These are phyloP conservation scores for Lichenostomus cassidix DNA, from an alignment of 2,113 vertebrate species.

Conservation along the genomic window DNA sequence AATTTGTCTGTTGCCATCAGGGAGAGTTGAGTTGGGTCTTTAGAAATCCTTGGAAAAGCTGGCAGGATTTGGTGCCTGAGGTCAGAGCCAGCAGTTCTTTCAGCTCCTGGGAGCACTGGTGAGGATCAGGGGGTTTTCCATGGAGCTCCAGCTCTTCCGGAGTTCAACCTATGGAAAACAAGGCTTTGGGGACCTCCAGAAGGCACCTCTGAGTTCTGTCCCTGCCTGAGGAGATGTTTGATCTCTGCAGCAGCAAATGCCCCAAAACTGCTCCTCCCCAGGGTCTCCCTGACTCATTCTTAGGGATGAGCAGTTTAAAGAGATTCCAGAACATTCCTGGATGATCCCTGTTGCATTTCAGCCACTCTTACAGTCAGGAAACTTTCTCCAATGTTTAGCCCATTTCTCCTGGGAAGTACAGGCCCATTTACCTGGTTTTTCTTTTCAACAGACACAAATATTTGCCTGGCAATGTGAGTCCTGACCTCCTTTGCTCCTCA, in stretches of 20 bases:
- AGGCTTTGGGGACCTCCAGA: neutral
- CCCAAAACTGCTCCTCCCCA: neutral
- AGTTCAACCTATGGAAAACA: neutral
- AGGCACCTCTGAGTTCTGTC: neutral
- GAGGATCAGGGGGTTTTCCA: neutral
- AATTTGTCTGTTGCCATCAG: neutral
- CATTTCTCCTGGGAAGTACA: neutral
- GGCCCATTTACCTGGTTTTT: neutral
- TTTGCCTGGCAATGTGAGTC: neutral
- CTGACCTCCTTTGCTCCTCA: neutral
- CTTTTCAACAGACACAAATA: neutral
- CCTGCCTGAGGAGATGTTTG: neutral
- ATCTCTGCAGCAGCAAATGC: neutral
- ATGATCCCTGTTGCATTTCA: neutral
- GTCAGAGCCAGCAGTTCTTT: neutral
- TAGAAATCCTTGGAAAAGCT: neutral
- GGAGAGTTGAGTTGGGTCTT: neutral
- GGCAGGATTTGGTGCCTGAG: accelerated
- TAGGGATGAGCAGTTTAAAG: neutral
- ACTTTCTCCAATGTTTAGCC: neutral
- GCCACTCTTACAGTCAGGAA: neutral
- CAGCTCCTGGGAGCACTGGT: neutral
- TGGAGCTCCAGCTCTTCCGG: neutral
- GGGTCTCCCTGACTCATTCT: neutral
- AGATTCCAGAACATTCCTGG: neutral